Percentiles rank a stretch among this genome's conserved stretches.
phyloP scores from a whole-genome alignment of 2,113 vertebrate species.

The Bufo bufo region DNA sequence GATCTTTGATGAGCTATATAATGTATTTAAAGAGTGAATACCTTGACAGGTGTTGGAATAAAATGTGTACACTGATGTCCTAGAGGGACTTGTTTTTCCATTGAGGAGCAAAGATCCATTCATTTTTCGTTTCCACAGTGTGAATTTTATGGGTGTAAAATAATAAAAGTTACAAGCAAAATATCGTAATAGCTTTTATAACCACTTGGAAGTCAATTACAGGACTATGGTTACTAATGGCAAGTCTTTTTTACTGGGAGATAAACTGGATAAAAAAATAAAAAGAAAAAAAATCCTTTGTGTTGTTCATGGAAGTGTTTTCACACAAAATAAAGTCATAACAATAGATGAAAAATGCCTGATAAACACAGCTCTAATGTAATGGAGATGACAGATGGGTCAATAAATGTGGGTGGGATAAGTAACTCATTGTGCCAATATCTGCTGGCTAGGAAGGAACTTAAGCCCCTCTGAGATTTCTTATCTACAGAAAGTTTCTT shows the following conservation, averaged over 20 bases:
- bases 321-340: conserved; percentile 37
- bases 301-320: not conserved
- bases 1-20: not conserved
- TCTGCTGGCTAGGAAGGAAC: conserved; percentile 15
- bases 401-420: conserved; percentile 44
- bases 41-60: conserved; percentile 21
- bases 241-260: not conserved
- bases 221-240: conserved; percentile 51
- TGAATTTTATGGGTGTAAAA: conserved; percentile 22
- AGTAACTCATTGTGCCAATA: conserved; percentile 32
- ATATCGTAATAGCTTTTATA: conserved; percentile 50
- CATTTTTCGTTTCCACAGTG: not conserved
- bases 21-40: not conserved
- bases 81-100: conserved; percentile 22
- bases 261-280: not conserved
- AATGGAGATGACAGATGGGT: not conserved
- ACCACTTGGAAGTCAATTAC: conserved; percentile 55
- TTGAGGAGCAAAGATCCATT: conserved; percentile 1
- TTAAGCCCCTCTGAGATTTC: not conserved
- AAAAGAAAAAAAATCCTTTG: not conserved
- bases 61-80: not conserved
- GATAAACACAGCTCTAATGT: conserved; percentile 46
- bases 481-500: conserved; percentile 28
- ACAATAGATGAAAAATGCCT: conserved; percentile 37
- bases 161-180: conserved; percentile 43